Evolutionary conservation across 1,140 invertebrate genomes (phyloP), one percentile per base, ranked within the genome.

Genomic region (Leptopilina boulardi): DNA sequence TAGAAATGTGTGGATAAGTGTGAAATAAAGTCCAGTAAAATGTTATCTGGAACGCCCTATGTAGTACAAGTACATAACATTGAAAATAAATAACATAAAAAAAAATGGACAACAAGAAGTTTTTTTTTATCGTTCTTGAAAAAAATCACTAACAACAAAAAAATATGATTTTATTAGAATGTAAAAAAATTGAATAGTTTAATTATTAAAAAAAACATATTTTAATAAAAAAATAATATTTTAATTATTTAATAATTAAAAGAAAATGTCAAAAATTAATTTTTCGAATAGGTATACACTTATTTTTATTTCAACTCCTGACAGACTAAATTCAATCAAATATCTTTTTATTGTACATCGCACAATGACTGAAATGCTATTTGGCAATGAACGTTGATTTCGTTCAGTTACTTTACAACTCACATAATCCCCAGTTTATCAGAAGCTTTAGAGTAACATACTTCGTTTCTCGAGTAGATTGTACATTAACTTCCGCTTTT

Each of bases 81-180:
- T 2, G 30, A 13, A 21, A 59, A 66, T 66, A 66, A 66, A 34
- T 66, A 30, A 66, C 59, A 70, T 30, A 66, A 70, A 30, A 77
- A 71, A 70, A 77, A 74, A 71, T 77, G 71, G 42, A 21, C 54
- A 42, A 34, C 56, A 72, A 44, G 72, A 73, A 74, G 59, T 23
- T 80, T 78, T 80, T n/a, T n/a, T 83, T 77, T 71, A 76, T 78
- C 75, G 79, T 82, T 80, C 81, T 78, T 41, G 13, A 51, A 74
- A 81, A 79, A 81, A 83, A 84, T 84, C 76, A 71, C 51, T 23
- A 75, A 54, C 56, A 21, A 66, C 56, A 71, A 75, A 75, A n/a
- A n/a, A 75, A 66, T 70, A 66, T 41, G 73, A 2, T 51, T 51
- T n/a, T 51, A 18, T 51, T 51, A n/a, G 3, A 51, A 51, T 51